Evolutionary conservation across 2,888 invertebrate genomes (phyloP).

Genomic region (Nesidiocoris tenuis): DNA sequence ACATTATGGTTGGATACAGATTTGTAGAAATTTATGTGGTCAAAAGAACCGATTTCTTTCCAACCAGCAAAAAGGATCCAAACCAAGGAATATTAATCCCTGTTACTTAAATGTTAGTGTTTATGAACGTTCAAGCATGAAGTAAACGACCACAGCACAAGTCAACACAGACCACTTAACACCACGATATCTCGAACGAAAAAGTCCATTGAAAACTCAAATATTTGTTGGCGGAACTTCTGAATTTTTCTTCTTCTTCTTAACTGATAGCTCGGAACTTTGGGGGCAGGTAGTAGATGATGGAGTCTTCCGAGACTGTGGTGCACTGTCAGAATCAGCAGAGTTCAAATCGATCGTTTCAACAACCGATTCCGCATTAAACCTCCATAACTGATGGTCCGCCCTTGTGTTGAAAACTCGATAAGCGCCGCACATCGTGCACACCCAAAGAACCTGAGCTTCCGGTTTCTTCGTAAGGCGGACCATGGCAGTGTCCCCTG

Average conservation of each 20-base stretch:
- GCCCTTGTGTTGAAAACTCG: slow-evolving; percentile 55
- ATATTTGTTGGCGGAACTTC: too few species aligned
- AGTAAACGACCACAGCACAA: too few species aligned
- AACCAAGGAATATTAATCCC: too few species aligned
- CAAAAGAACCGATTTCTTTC: too few species aligned
- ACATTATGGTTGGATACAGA: too few species aligned
- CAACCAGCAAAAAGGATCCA: too few species aligned
- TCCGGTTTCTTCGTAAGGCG: slow-evolving; percentile 57
- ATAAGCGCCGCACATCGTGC: slow-evolving; percentile 55
- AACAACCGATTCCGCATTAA: slow-evolving; percentile 58
- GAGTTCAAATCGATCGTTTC: slow-evolving; percentile 52
- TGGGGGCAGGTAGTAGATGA: not conserved
- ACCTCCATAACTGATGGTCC: slow-evolving; percentile 59
- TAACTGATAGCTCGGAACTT: not conserved
- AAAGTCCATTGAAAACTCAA: too few species aligned
- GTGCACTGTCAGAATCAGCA: not conserved
- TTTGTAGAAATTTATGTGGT: too few species aligned
- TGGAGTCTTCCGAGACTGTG: not conserved
- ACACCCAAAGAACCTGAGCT: slow-evolving; percentile 58
- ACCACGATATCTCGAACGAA: too few species aligned
- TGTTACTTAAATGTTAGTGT: too few species aligned
- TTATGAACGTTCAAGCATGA: too few species aligned
- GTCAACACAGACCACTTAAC: too few species aligned
- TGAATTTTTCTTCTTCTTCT: not conserved
- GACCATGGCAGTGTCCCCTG: slow-evolving; percentile 59